Conservation (phyloP, 2,113 vertebrate species). For the Pomatostomus ruficeps region DNA sequence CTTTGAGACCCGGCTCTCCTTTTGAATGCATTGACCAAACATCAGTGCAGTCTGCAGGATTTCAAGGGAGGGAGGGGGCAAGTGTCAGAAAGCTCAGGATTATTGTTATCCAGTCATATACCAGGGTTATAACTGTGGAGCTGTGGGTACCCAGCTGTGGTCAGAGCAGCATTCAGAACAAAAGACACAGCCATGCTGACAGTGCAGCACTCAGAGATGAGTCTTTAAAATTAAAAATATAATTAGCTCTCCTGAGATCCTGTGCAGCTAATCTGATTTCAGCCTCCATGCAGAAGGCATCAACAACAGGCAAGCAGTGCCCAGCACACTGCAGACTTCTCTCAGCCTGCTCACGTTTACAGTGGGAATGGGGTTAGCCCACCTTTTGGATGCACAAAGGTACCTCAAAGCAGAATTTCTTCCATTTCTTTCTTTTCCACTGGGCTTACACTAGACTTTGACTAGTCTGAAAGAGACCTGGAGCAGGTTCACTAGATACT, state of each 20-base stretch:
- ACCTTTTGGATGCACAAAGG: not conserved
- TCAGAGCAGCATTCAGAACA: not conserved
- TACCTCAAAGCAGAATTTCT: not conserved
- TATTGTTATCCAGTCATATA: fast-evolving
- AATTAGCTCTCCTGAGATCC: not conserved
- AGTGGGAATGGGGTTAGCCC: fast-evolving
- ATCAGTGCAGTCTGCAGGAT: not conserved
- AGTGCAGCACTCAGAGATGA: not conserved
- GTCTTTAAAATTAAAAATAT: not conserved
- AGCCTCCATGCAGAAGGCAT: not conserved
- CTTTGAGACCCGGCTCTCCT: not conserved
- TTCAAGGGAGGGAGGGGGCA: not conserved
- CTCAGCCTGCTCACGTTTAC: not conserved
- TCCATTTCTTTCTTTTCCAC: not conserved
- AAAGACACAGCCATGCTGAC: fast-evolving
- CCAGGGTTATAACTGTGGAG: not conserved
- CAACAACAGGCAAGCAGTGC: not conserved
- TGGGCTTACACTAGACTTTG: not conserved
- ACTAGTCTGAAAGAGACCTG: not conserved
- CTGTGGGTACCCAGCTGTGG: not conserved
- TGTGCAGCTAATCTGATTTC: not conserved
- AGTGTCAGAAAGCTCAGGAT: not conserved
- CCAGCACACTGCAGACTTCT: not conserved
- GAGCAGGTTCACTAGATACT: not conserved
- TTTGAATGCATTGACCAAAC: not conserved